Conservation (phyloP, 1,140 invertebrate genomes). For the Dendroctonus ponderosae region DNA sequence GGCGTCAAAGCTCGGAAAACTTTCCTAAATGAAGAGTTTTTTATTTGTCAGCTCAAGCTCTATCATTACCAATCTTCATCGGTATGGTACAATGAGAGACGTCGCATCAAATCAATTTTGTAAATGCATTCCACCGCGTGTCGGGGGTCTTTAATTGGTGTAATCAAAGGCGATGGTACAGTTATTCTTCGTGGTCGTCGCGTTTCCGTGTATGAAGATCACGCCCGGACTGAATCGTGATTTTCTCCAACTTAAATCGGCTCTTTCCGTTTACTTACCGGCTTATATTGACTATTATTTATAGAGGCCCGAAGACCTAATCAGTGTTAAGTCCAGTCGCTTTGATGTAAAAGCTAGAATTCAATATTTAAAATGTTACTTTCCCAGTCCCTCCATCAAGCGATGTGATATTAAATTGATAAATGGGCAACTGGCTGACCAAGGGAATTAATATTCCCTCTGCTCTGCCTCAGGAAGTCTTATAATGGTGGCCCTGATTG, state of each 20-base stretch:
- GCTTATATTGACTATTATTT: conserved; percentile 16
- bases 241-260: conserved; percentile 4
- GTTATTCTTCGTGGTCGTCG: conserved; percentile 7
- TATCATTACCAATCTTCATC: conserved; percentile 6
- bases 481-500: too few relatives aligned
- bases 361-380: too few relatives aligned
- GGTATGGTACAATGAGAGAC: conserved; percentile 1
- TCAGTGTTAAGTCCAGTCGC: neutral
- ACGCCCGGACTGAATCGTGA: conserved; percentile 13
- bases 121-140: conserved; percentile 12
- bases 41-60: neutral
- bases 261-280: conserved; percentile 13
- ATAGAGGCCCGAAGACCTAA: neutral
- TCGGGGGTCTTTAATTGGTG: conserved; percentile 13
- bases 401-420: too few relatives aligned
- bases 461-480: too few relatives aligned
- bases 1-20: too few relatives aligned
- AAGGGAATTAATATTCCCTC: too few relatives aligned
- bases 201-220: conserved; percentile 12
- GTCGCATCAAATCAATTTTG: conserved; percentile 14
- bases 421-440: too few relatives aligned
- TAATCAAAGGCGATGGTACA: conserved; percentile 9
- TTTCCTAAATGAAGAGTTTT: too few relatives aligned
- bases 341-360: too few relatives aligned
- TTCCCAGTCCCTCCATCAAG: too few relatives aligned